These are phyloP conservation scores for Drosophila murphyi DNA, from an alignment of 1,140 invertebrate genomes.

Conservation along the genomic window DNA sequence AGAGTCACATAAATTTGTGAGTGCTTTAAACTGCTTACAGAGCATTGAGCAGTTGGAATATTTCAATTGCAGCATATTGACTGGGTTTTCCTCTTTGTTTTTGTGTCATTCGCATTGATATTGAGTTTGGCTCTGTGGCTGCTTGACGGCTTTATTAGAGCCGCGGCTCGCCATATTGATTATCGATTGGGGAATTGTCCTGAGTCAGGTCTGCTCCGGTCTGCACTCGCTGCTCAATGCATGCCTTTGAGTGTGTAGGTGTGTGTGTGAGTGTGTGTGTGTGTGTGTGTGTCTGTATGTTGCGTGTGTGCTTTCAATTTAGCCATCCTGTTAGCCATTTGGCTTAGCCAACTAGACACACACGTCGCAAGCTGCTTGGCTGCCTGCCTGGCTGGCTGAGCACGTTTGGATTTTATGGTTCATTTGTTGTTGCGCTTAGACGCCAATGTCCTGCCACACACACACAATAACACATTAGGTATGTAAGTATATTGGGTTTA, in stretches of 20 bases:
- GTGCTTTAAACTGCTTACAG: too few relatives aligned
- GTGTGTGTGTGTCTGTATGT: neutral
- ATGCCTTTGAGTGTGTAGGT: neutral
- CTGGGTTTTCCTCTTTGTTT: neutral
- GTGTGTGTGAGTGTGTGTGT: conserved; percentile 8
- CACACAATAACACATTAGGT: conserved; percentile 13
- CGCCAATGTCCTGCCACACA: conserved; percentile 24
- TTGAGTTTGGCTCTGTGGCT: conserved; percentile 33
- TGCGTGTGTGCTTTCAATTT: conserved; percentile 67
- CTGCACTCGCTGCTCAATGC: too few relatives aligned
- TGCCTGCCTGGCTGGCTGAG: conserved; percentile 29
- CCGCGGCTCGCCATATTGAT: conserved; percentile 81
- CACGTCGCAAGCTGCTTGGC: conserved; percentile 28
- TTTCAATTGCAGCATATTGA: neutral
- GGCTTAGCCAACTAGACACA: conserved; percentile 67
- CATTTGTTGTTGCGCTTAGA: conserved; percentile 80
- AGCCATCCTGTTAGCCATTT: conserved; percentile 76
- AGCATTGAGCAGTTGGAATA: too few relatives aligned
- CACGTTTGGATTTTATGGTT: conserved; percentile 84
- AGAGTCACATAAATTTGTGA: too few relatives aligned
- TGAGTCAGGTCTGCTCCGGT: conserved; percentile 1
- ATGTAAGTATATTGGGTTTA: conserved; percentile 29
- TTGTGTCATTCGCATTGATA: conserved; percentile 19
- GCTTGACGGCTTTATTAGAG: conserved; percentile 77
- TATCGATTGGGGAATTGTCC: conserved; percentile 83